Evolutionary conservation across 2,113 vertebrate genomes (phyloP).

Genomic region (Sitta europaea): DNA sequence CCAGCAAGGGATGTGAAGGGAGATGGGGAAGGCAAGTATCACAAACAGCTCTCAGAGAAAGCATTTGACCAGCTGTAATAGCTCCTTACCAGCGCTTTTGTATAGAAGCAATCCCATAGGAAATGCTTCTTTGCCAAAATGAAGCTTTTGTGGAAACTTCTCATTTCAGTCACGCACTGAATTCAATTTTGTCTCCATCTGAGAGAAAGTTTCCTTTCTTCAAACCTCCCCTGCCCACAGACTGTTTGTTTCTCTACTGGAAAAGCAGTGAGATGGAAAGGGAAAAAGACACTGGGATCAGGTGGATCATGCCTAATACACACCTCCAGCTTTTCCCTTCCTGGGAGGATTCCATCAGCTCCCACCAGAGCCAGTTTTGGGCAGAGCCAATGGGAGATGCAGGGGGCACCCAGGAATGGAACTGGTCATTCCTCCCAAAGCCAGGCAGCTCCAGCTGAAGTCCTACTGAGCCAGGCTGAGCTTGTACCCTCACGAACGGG

Average conservation of each 20-base stretch:
- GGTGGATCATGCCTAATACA: neutral
- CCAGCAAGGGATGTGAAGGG: neutral
- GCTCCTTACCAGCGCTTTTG: neutral
- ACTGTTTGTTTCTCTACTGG: neutral
- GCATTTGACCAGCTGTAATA: neutral
- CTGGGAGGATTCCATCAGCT: neutral
- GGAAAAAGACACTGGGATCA: neutral
- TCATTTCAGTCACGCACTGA: constrained; percentile 20
- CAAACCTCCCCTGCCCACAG: neutral
- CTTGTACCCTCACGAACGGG: neutral
- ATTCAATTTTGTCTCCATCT: constrained; percentile 16
- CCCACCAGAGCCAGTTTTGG: neutral
- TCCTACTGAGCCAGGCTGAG: accelerated
- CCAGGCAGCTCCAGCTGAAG: neutral
- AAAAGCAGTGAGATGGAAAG: neutral
- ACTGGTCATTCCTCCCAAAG: neutral
- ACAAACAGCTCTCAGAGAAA: neutral
- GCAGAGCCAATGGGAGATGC: accelerated
- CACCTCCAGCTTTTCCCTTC: neutral
- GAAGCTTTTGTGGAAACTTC: constrained; percentile 19
- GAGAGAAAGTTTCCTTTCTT: neutral
- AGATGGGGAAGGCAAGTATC: neutral
- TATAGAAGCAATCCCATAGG: neutral
- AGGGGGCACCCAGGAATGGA: neutral
- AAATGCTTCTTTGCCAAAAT: neutral